These are phyloP conservation scores for Camponotus vicinus DNA, from an alignment of 1,140 invertebrate species.

Conservation along the genomic window DNA sequence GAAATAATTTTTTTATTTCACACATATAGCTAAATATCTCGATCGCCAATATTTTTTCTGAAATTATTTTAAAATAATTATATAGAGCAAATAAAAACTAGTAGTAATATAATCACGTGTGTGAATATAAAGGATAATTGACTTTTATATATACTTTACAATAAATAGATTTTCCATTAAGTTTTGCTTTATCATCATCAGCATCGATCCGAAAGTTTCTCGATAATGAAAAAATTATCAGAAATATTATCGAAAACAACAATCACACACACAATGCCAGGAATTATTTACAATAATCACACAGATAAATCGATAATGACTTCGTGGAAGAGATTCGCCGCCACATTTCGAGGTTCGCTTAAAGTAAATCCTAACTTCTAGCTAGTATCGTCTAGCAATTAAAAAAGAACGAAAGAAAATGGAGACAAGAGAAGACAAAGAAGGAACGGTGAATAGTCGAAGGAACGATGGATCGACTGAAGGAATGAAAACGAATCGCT, in stretches of 20 bases:
- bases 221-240: constrained; percentile 9
- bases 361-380: constrained; percentile 78
- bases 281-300: constrained; percentile 30
- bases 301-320: constrained; percentile 70
- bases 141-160: not conserved
- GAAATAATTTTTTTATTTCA: not conserved
- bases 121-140: not conserved
- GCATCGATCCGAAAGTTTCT: constrained; percentile 24
- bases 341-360: constrained; percentile 76
- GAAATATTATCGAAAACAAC: not conserved
- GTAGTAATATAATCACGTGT: not conserved
- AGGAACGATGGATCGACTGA: constrained; percentile 64
- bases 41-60: not conserved
- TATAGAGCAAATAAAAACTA: not conserved
- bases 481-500: constrained; percentile 75
- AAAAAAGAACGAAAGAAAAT: constrained; percentile 55
- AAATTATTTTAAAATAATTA: not conserved
- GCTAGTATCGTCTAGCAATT: constrained; percentile 73
- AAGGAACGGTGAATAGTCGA: constrained; percentile 67
- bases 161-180: constrained; percentile 10
- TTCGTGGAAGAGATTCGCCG: constrained; percentile 83
- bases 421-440: constrained; percentile 42
- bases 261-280: not conserved
- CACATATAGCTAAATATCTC: not conserved
- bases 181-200: not conserved